Conservation (phyloP, 2,888 invertebrate species). For the Gandaritis pyraliata region DNA sequence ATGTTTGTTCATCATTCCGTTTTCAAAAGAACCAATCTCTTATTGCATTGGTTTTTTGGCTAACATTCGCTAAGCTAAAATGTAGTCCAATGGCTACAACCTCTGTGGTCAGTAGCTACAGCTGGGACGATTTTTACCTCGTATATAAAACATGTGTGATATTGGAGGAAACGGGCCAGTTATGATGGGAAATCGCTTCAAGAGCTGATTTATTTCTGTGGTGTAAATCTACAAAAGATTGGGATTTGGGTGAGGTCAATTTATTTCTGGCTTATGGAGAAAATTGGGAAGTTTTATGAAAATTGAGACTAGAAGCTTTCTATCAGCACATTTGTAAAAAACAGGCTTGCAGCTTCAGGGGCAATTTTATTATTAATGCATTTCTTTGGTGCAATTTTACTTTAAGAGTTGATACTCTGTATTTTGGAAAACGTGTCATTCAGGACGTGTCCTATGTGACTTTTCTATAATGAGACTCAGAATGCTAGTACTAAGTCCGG, state of each 20-base stretch:
- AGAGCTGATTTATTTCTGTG: conserved; percentile 31
- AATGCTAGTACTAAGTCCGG: no score
- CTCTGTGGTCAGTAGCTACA: conserved; percentile 19
- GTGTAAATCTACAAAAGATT: conserved; percentile 35
- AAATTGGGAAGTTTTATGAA: conserved; percentile 21
- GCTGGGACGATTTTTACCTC: conserved; percentile 57
- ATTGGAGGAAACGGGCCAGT: conserved; percentile 45
- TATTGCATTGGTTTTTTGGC: background rate
- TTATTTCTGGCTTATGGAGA: conserved; percentile 25
- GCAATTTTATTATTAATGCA: no score
- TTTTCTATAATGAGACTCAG: no score
- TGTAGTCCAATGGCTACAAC: background rate
- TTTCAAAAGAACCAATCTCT: no score
- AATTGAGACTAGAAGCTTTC: background rate
- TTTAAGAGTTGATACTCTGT: no score
- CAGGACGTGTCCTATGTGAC: no score
- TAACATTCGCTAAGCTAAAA: background rate
- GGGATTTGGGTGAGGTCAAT: conserved; percentile 26
- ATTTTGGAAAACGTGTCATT: no score
- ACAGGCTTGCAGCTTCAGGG: no score
- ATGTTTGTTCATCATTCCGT: no score
- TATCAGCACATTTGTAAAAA: background rate
- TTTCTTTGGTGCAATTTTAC: background rate
- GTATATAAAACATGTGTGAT: conserved; percentile 68
- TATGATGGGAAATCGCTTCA: conserved; percentile 40